Conservation (phyloP, 2,113 vertebrate species). For the Apodemus sylvaticus region DNA sequence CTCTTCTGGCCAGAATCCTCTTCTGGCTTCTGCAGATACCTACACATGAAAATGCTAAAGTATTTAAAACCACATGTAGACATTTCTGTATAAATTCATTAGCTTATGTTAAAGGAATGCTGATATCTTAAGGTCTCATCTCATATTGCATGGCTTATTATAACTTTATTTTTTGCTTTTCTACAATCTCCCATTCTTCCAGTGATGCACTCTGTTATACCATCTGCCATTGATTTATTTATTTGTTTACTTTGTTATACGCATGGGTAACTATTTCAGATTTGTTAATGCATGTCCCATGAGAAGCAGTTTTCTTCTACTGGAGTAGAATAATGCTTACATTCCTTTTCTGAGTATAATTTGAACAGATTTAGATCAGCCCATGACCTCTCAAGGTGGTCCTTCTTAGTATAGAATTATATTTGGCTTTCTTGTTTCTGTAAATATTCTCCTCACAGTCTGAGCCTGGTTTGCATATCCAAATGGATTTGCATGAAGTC, state of each 20-base stretch:
- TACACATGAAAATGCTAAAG: background rate
- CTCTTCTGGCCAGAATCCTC: background rate
- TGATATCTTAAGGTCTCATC: background rate
- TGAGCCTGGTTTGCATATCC: background rate
- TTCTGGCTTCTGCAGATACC: background rate
- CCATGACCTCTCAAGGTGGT: background rate
- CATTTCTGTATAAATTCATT: background rate
- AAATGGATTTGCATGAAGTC: slow-evolving; percentile 8
- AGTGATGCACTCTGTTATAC: background rate
- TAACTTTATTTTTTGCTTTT: background rate
- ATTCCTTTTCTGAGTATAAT: slow-evolving; percentile 19
- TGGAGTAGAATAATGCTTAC: background rate
- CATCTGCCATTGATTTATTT: background rate
- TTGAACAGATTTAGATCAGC: slow-evolving; percentile 48
- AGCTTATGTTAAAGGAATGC: background rate
- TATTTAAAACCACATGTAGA: background rate
- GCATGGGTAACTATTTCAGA: slow-evolving; percentile 35
- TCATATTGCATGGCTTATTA: background rate
- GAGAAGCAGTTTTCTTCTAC: background rate
- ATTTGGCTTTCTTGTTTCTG: slow-evolving; percentile 39
- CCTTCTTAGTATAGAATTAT: slow-evolving; percentile 8
- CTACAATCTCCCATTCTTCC: background rate
- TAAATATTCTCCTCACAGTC: slow-evolving; percentile 11
- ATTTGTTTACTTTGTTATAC: slow-evolving; percentile 2
- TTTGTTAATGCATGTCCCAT: background rate